Percentiles rank a stretch among this genome's conserved stretches.
phyloP scores from a whole-genome alignment of 2,888 invertebrate species.

The Xanthorhoe spadicearia region DNA sequence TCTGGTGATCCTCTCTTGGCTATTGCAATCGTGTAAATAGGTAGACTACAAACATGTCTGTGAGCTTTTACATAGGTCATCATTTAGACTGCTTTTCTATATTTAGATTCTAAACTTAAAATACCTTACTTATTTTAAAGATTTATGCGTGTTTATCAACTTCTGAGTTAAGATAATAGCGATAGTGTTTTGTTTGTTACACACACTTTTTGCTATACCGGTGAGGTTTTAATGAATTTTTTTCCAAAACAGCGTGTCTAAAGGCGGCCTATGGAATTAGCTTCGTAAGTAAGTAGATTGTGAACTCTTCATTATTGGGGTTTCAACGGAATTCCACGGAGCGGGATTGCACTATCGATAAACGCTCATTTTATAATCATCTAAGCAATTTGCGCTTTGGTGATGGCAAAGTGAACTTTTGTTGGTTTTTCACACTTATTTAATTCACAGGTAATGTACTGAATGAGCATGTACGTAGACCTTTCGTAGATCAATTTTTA shows the following conservation, averaged over 20 bases:
- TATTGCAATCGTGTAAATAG: conserved; percentile 3
- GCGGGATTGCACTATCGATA: conserved; percentile 33
- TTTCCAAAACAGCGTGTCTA: not conserved
- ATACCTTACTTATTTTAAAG: not conserved
- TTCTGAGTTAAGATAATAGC: too few relatives aligned
- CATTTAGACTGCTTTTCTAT: not conserved
- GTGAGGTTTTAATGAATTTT: not conserved
- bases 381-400: conserved; percentile 25
- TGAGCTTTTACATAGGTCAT: not conserved
- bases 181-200: too few relatives aligned
- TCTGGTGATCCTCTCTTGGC: not conserved
- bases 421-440: conserved; percentile 38
- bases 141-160: too few relatives aligned
- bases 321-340: conserved; percentile 24
- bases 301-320: conserved; percentile 28
- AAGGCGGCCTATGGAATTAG: conserved; percentile 26
- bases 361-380: conserved; percentile 31
- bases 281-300: conserved; percentile 34
- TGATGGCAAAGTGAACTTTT: conserved; percentile 42
- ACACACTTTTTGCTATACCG: not conserved
- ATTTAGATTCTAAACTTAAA: not conserved
- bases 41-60: not conserved
- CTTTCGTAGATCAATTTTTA: conserved; percentile 22
- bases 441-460: conserved; percentile 38
- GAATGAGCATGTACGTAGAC: conserved; percentile 38